Base-by-base conservation (phyloP, 2,797 vertebrate species). In the Phrynocephalus guinanensis region DNA sequence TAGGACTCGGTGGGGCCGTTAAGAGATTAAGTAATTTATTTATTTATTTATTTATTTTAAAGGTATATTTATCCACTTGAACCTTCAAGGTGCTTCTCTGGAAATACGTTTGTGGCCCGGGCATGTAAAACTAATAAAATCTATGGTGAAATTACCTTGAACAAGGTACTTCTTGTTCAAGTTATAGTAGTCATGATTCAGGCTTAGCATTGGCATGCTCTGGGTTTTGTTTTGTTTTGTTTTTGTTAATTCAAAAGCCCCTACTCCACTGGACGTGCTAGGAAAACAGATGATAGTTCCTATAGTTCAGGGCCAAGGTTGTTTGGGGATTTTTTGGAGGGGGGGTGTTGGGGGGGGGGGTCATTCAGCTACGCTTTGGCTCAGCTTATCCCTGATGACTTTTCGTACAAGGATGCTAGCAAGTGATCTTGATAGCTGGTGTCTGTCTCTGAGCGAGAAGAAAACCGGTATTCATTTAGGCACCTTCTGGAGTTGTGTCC, bases 141-240 rank as follows among this genome's bases (percentile, higher is more conserved):
- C 79, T 28, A 76, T 79, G 60, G 87, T 22, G 26, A 93, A 92
- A 91, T 0, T 1, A 44, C 48, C 87, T 89, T 30, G 82, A 89
- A 79, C 26, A 50, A 82, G 28, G 13, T 77, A 79, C 82, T 78
- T 10, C 77, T 71, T 88, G 8, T 33, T 67, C 66, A 24, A 44
- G 48, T 11, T 22, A 11, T 24, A 85, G 56, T 16, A 91, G 73
- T 48, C 38, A 20, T 22, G 33, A 79, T 82, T 71, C 56, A 90
- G 88, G 44, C 18, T 72, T 30, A 3, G 22, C 18, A 28, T 52
- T n/a, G 1, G 52, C 11, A 26, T 68, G 30, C 7, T 85, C 9
- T 44, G 87, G 38, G 28, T 87, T 68, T 28, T 66, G 20, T 56
- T 56, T 56, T 44, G 38, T 44, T 44, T 44, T 44, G 38, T 44